A percentile compares a stretch with the other conserved stretches of the same genome.
These are phyloP conservation scores for Hucho hucho DNA, from an alignment of 2,113 vertebrate species.

Conservation along the genomic window DNA sequence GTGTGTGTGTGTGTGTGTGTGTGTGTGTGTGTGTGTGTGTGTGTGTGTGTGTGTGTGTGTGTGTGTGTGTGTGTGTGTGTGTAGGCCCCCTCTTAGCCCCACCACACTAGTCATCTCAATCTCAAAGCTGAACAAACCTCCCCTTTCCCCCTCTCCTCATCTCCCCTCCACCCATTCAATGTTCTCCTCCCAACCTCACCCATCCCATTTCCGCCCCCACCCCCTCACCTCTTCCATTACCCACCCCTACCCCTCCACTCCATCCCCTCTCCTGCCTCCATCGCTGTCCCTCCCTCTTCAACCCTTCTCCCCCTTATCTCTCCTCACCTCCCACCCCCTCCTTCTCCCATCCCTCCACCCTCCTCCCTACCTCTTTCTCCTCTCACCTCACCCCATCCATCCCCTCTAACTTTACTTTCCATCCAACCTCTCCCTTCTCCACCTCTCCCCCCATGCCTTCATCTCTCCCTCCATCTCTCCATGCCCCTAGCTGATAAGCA, in stretches of 20 bases:
- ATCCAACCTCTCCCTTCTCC: not conserved
- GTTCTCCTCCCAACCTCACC: not conserved
- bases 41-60: slow-evolving; percentile 30
- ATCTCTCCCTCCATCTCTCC: slow-evolving; percentile 26
- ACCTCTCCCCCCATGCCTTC: slow-evolving; percentile 15
- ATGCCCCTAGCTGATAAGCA: slow-evolving; percentile 67
- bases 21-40: too few species aligned
- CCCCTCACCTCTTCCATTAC: not conserved
- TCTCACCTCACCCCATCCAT: not conserved
- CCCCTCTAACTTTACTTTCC: slow-evolving; percentile 4
- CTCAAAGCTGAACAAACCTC: slow-evolving; percentile 61
- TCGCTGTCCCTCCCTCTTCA: slow-evolving; percentile 8
- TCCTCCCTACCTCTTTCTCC: not conserved
- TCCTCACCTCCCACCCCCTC: slow-evolving; percentile 11
- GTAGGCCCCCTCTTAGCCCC: slow-evolving; percentile 46
- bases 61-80: slow-evolving; percentile 49
- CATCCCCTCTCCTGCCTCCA: not conserved
- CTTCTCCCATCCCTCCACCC: slow-evolving; percentile 1
- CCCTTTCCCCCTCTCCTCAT: slow-evolving; percentile 19
- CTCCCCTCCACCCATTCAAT: slow-evolving; percentile 5
- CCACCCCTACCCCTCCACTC: too few species aligned
- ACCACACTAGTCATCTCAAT: slow-evolving; percentile 61
- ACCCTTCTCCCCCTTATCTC: slow-evolving; percentile 3
- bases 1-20: slow-evolving; percentile 36
- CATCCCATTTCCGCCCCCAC: not conserved